These are phyloP conservation scores for Caenorhabditis macrosperma DNA, from an alignment of 2,888 invertebrate genomes.

Conservation along the genomic window DNA sequence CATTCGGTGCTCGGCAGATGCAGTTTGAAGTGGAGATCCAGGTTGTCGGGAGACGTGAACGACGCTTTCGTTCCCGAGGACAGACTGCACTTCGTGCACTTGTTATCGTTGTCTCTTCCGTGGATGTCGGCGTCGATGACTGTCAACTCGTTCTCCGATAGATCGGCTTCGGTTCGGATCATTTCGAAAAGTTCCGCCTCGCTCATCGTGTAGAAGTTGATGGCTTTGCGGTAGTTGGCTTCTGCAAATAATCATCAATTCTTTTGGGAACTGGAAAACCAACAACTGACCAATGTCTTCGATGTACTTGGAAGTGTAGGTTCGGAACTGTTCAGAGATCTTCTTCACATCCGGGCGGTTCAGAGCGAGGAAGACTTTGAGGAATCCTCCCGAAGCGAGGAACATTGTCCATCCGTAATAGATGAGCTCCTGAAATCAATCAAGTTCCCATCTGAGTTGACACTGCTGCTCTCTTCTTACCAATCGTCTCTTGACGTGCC, in stretches of 20 bases:
- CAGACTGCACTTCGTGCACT: constrained; percentile 1
- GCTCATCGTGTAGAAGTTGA: not conserved
- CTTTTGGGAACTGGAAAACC: too few species aligned
- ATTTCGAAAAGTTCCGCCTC: not conserved
- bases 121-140: not conserved
- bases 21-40: constrained; percentile 9
- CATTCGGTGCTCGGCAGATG: constrained; percentile 6
- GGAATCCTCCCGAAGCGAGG: constrained; percentile 33
- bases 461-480: too few species aligned
- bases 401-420: constrained; percentile 46
- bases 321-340: constrained; percentile 7
- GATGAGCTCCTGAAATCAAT: constrained; percentile 35
- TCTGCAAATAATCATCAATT: constrained; percentile 4
- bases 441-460: not conserved
- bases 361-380: constrained; percentile 21
- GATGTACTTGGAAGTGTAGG: not conserved
- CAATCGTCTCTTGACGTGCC: constrained; percentile 32
- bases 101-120: not conserved
- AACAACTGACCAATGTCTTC: constrained; percentile 22
- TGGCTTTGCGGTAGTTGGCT: not conserved
- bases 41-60: not conserved
- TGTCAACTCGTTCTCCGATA: not conserved
- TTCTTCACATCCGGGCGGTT: constrained; percentile 9
- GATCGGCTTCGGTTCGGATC: not conserved
- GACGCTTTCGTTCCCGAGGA: not conserved